These are phyloP conservation scores for Synanthedon tipuliformis DNA, from an alignment of 2,888 invertebrate species.

Conservation along the genomic window DNA sequence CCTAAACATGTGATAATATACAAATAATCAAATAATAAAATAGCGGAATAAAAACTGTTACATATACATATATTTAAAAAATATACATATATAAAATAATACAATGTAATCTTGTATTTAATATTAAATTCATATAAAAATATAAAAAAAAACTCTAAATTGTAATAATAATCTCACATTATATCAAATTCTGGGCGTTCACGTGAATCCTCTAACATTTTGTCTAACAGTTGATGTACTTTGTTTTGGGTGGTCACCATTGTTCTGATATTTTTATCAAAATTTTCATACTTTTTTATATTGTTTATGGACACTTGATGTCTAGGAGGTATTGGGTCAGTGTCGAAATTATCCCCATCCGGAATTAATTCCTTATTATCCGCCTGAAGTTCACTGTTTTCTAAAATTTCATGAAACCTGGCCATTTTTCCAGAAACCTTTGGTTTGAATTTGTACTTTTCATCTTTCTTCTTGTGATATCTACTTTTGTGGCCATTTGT, in stretches of 20 bases:
- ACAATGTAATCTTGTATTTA: too few relatives aligned
- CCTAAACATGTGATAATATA: too few relatives aligned
- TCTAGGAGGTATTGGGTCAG: slow-evolving; percentile 24
- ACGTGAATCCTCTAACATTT: slow-evolving; percentile 22
- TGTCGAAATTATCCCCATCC: slow-evolving; percentile 4
- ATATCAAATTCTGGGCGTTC: background rate
- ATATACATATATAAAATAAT: too few relatives aligned
- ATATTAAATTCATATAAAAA: too few relatives aligned
- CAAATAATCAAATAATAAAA: too few relatives aligned
- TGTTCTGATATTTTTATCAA: slow-evolving; percentile 42
- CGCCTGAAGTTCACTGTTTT: slow-evolving; percentile 10
- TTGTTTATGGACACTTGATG: slow-evolving; percentile 31
- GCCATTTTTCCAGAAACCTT: background rate
- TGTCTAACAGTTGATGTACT: slow-evolving; percentile 51
- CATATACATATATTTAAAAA: too few relatives aligned
- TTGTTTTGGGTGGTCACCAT: slow-evolving; percentile 52
- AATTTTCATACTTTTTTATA: slow-evolving; percentile 12
- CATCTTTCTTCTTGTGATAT: too few relatives aligned
- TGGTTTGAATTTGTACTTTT: too few relatives aligned
- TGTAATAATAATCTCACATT: background rate
- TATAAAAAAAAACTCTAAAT: too few relatives aligned
- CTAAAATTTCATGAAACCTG: slow-evolving; percentile 38
- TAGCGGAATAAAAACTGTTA: too few relatives aligned
- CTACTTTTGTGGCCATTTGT: background rate
- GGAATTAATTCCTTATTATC: background rate